Evolutionary conservation across 2,113 vertebrate genomes (phyloP).

Genomic region (Amphilophus citrinellus): DNA sequence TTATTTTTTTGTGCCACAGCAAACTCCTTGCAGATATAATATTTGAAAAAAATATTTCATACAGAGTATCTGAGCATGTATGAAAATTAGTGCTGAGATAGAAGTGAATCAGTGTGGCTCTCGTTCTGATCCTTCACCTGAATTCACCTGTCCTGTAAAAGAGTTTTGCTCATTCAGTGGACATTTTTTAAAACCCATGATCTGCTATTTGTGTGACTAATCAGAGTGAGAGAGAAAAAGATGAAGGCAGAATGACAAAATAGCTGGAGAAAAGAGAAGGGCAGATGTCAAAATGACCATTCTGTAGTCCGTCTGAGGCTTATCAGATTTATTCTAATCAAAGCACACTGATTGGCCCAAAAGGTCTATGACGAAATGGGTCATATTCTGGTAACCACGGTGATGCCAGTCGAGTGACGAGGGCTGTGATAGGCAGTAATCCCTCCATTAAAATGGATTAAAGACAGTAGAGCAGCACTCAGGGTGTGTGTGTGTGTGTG

Average conservation of each 20-base stretch:
- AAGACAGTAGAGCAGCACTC: constrained; percentile 67
- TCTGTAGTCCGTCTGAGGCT: constrained; percentile 55
- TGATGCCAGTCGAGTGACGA: constrained; percentile 68
- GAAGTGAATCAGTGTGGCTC: neutral
- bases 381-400: constrained; percentile 70
- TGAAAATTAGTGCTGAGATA: neutral
- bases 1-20: neutral
- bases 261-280: neutral
- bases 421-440: constrained; percentile 72
- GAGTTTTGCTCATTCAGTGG: neutral
- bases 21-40: neutral
- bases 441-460: constrained; percentile 82
- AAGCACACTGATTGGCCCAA: constrained; percentile 57
- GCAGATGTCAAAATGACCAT: constrained; percentile 61
- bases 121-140: neutral
- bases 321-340: constrained; percentile 71
- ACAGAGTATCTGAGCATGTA: neutral
- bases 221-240: neutral
- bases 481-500: constrained; percentile 41
- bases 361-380: constrained; percentile 62
- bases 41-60: neutral
- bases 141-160: neutral
- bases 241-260: neutral
- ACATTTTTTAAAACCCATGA: neutral
- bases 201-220: constrained; percentile 14